Evolutionary conservation across 1,140 invertebrate species (phyloP), one percentile per base, ranked within the genome.

Genomic region (Zaprionus capensis): DNA sequence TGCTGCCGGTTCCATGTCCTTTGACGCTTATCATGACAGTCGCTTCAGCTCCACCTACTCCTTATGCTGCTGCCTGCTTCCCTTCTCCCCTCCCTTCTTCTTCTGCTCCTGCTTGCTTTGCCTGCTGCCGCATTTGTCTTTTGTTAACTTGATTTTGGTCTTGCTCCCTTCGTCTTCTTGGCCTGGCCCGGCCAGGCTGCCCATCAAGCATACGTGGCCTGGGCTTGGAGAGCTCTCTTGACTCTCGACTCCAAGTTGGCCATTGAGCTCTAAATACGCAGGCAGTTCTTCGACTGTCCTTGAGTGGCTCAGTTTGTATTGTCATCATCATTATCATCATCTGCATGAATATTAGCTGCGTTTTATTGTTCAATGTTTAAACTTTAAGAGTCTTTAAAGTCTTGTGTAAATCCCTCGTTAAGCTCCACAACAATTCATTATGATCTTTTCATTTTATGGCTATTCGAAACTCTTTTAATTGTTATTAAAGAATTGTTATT

Each of bases 11-110:
- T 72, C 73, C 73, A 81, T 76, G 84, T 87, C 78, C 84, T 84
- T 88, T 88, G 84, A 76, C 84, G 81, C 84, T 87, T 87, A 87
- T 87, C 83, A 71, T 80, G 64, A 56, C 66, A 49, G 73, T 65
- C 51, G 38, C 65, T 20, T 51, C 59, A 41, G 24, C 59, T 28
- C 9, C 53, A 26, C 28, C 34, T 22, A 51, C 57, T 15, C 1
- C 31, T 51, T n/a, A 28, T 15, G 24, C 17, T 11, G 5, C 34
- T 14, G 31, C 11, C 31, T 46, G 7, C n/a, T 20, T 1, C 58
- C 12, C 34, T 17, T 1, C 1, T n/a, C 2, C 26, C 36, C 34
- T 24, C 4, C 5, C 31, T 31, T 7, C 31, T 34, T 11, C 31
- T 11, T 34, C 9, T 11, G 9, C 9, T 34, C 31, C 31, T 11